Evolutionary conservation across 2,888 invertebrate genomes (phyloP), one percentile per base, ranked within the genome.

Genomic region (Diaphora mendica): DNA sequence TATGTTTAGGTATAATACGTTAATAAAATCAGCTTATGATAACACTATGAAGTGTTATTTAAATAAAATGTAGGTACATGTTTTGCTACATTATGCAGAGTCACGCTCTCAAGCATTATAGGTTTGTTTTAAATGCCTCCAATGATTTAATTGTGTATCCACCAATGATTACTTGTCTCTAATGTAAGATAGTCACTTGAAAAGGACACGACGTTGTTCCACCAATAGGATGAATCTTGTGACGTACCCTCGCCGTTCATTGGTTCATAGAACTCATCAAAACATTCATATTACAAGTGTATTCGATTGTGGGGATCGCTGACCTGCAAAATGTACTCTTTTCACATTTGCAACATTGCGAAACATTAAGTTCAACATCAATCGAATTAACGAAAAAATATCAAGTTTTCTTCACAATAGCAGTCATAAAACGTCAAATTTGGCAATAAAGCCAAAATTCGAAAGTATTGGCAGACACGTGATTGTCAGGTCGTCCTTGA

Each of bases 151-250:
- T 85, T 85, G 84, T 75, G 64, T 75, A 77, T 79, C 81, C 79
- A 81, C 84, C 84, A 84, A 84, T 84, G 81, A 85, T 84, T 77
- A 84, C 81, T 72, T 76, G 71, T 78, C 70, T 84, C 78, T 85
- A 85, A 84, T 81, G 74, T 68, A 76, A 77, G 71, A 82, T 79
- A 76, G 77, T 78, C 68, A 82, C 64, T 78, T 79, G 74, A 74
- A 85, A 84, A 84, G 84, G 85, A 85, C 85, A 85, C 77, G 67
- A 65, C 17, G 39, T 55, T 64, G 70, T 71, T 64, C 75, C 75
- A 71, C 84, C 84, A 84, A 84, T 84, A 68, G 70, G 70, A 77
- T 66, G 68, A 62, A 71, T 30, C 74, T 74, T 71, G 64, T 73
- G 71, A 77, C 74, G 72, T 72, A 71, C 71, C 72, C 75, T 75